Evolutionary conservation across 2,888 invertebrate species (phyloP).

Genomic region (Phaonia tiefii): DNA sequence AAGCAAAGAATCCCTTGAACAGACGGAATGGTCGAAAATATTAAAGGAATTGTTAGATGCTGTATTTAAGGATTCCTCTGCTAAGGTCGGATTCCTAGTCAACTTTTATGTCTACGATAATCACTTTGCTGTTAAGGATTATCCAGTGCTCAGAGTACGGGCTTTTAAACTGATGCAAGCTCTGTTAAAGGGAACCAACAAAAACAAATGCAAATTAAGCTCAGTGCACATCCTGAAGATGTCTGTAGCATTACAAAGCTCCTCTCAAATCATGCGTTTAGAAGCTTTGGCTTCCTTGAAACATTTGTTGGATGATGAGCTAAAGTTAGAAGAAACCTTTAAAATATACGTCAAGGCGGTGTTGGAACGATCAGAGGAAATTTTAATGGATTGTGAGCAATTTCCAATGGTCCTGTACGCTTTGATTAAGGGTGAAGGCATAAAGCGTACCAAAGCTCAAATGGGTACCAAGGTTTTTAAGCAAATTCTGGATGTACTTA

Average conservation of each 20-base stretch:
- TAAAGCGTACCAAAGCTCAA: slow-evolving; percentile 75
- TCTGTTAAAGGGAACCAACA: slow-evolving; percentile 67
- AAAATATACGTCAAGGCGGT: slow-evolving; percentile 79
- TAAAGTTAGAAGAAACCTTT: slow-evolving; percentile 64
- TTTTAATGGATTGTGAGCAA: slow-evolving; percentile 86
- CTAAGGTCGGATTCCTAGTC: slow-evolving; percentile 83
- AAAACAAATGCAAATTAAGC: slow-evolving; percentile 67
- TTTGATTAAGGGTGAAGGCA: slow-evolving; percentile 78
- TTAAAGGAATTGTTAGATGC: slow-evolving; percentile 81
- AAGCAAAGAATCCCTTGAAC: slow-evolving; percentile 58
- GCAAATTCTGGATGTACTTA: slow-evolving; percentile 68
- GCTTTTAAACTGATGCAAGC: slow-evolving; percentile 79
- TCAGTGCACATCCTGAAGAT: slow-evolving; percentile 72
- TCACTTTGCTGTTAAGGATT: slow-evolving; percentile 73
- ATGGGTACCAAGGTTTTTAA: slow-evolving; percentile 68
- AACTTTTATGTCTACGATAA: slow-evolving; percentile 81
- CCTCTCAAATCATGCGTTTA: slow-evolving; percentile 82
- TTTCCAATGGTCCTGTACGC: slow-evolving; percentile 84
- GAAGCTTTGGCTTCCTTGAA: slow-evolving; percentile 82
- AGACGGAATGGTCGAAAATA: slow-evolving; percentile 71
- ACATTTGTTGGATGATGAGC: slow-evolving; percentile 55
- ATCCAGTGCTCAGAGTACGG: slow-evolving; percentile 82
- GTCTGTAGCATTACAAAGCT: slow-evolving; percentile 82
- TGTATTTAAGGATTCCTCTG: slow-evolving; percentile 80
- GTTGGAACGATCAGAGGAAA: slow-evolving; percentile 82